Evolutionary conservation across 92 coral and sea anemone genomes (phyloP), one percentile per base, ranked within the genome.

Genomic region (Chrysogorgia sp.): DNA sequence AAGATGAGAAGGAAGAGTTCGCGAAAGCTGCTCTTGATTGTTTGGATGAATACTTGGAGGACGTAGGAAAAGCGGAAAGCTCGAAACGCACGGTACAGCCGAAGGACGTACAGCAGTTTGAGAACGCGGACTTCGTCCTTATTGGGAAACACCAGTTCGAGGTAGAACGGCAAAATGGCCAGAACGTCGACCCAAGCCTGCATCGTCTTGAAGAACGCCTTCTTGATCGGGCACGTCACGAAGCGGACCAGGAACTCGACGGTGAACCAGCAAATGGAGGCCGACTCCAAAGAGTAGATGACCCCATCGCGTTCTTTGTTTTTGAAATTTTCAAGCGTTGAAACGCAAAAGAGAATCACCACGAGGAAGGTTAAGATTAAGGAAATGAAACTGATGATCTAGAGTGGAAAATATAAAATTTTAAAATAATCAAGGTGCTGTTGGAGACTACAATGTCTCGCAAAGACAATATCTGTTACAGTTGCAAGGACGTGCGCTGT

Each of bases 21-120:
- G 0, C 98, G 92, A 5, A 96, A 94, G 71, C 98, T 94, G 47
- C 97, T 97, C 37, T 90, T 92, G 1, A 94, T 69, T 7, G 98
- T 94, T 63, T 94, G 98, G 45, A 96, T 94, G 58, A 94, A 94
- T 7, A 94, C 98, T 60, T 94, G 98, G 90, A 94, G 90, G 58
- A 94, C 98, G 86, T 94, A 94, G 23, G 98, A 94, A 63, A 94
- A 94, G 49, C 90, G 92, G 23, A 94, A 76, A 7, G 98, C 97
- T 45, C 98, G 81, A 71, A 94, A 94, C 19, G 98, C 92, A 56
- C 98, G 86, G 14, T 89, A 81, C 81, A 94, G 79, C n/a, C 98
- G 92, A 25, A 94, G 88, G 22, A 94, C 96, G 82, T 94, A 94
- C 66, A 94, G 83, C 6, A 94, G 88, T 40, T 86, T 89, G 33